phyloP scores from a whole-genome alignment of 2,888 invertebrate species.

The Heliconius hortense region DNA sequence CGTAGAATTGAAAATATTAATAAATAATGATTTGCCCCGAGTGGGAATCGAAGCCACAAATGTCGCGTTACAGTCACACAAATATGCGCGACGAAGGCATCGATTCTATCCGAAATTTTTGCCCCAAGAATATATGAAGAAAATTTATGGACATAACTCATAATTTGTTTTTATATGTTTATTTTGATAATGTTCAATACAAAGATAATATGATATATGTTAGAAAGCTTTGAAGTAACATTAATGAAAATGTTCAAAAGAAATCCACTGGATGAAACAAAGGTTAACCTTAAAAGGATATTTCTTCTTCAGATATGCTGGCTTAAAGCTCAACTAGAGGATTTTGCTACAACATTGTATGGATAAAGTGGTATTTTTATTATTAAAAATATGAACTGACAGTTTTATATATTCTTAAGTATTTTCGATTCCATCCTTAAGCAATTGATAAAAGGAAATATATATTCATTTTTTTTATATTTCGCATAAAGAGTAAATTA shows the following conservation, averaged over 20 bases:
- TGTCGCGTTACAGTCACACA: no score
- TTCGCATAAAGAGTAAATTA: no score
- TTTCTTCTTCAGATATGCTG: constrained; percentile 13
- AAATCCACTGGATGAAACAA: constrained; percentile 18
- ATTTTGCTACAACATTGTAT: constrained; percentile 16
- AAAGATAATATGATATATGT: neutral
- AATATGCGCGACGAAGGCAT: no score
- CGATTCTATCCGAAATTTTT: neutral
- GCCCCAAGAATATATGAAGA: neutral
- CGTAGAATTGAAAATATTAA: no score
- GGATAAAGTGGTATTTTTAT: neutral
- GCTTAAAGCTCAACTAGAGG: constrained; percentile 20
- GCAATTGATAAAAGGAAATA: neutral
- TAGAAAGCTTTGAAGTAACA: constrained; percentile 7
- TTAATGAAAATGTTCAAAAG: constrained; percentile 16
- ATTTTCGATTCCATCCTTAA: neutral
- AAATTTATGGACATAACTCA: neutral
- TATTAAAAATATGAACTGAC: neutral
- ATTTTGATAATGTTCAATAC: constrained; percentile 6
- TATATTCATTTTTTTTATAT: no score
- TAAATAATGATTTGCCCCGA: no score
- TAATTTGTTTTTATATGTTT: neutral
- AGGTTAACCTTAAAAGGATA: constrained; percentile 20
- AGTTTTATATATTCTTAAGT: neutral
- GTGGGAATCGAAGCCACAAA: no score